Base-by-base conservation (phyloP, 2,888 invertebrate genomes). In the Kuschelorhynchus macadamiae region DNA sequence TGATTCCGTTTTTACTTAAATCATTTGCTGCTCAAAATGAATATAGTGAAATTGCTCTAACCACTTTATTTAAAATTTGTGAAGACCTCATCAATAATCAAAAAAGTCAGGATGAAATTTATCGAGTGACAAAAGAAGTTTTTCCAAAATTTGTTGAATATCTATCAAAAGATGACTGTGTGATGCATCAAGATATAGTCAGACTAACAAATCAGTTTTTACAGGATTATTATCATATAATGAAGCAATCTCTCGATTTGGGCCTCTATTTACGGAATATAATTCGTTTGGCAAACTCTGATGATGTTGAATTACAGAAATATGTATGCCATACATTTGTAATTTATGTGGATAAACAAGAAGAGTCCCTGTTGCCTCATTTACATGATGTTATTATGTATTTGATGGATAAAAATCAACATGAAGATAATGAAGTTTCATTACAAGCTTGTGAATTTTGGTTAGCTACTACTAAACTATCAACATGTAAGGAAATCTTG, bases 391-490 rank as follows among this genome's bases (percentile, higher is more conserved):
- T 99, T 67, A 96, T 99, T 80, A 96, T 98, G 90, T 99, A 97
- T 82, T 97, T 99, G 93, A 85, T 99, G 78, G 87, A 94, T 81
- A 90, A 97, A 73, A 98, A 97, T 61, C 95, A 97, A 87, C 94
- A 95, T 82, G 86, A 90, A 3, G 96, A 98, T 81, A 94, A 95
- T 79, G 92, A 92, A 63, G 96, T 98, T 17, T 97, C 98, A 0
- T 85, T 99, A 71, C 98, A 99, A 84, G 98, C 99, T 0, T 98
- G 98, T 78, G 99, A 99, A 83, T 99, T 99, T 85, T 99, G 98
- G 98, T 85, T 99, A 53, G 94, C 97, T 0, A 86, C 98, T 46
- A 96, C 98, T 1, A 99, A 99, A 80, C 93, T 97, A 79, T 91
- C 90, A 76, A 90, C 97, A 72, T 98, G 98, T 82, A 92, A 93